Conservation (phyloP, 92 coral and sea anemone species). For the Palythoa grandis region DNA sequence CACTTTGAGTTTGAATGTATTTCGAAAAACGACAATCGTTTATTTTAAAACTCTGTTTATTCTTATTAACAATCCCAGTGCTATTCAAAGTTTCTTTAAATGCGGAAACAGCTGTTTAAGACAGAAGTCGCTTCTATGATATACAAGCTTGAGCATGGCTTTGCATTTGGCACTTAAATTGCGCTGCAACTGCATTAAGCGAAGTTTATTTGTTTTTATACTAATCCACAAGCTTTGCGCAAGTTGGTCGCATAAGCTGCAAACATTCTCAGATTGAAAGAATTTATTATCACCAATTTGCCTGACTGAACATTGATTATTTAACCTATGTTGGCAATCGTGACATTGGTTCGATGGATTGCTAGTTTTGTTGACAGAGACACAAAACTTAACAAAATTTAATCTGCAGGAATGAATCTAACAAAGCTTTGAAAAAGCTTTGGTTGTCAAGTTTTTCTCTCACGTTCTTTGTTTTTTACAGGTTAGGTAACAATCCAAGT, state of each 20-base stretch:
- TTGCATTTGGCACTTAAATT: neutral
- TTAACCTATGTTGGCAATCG: neutral
- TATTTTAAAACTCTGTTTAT: neutral
- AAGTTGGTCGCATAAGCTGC: neutral
- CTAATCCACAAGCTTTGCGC: neutral
- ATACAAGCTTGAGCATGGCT: neutral
- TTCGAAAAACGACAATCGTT: neutral
- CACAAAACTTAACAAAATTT: neutral
- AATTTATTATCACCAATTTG: conserved; percentile 8
- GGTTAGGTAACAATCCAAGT: neutral
- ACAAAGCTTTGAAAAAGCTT: neutral
- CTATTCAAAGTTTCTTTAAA: conserved; percentile 22
- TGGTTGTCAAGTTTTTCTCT: neutral
- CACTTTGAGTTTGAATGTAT: no score
- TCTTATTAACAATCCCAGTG: conserved; percentile 7
- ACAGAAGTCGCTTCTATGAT: neutral
- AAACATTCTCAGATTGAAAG: neutral
- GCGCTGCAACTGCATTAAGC: neutral
- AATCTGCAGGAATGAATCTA: neutral
- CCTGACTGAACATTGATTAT: neutral
- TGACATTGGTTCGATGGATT: neutral
- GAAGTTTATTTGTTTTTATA: neutral
- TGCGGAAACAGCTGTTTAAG: conserved; percentile 37
- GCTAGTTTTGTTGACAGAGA: conserved; percentile 26
- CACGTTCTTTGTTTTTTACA: neutral